These are phyloP conservation scores for Triops cancriformis DNA, from an alignment of 1,140 invertebrate genomes.

Conservation along the genomic window DNA sequence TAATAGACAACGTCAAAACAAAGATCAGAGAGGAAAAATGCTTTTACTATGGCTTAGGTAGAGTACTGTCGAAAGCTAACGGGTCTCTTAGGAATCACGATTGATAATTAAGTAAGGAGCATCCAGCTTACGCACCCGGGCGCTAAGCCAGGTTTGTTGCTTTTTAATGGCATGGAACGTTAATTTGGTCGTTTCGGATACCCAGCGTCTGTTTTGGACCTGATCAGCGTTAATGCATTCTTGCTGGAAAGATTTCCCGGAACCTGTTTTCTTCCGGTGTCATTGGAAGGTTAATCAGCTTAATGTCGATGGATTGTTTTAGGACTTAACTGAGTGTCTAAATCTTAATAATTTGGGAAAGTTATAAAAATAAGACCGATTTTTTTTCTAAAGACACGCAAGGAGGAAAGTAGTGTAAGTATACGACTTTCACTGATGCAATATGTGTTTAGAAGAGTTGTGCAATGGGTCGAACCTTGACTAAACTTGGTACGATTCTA, in stretches of 20 bases:
- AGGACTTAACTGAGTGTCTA: background rate
- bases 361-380: no score
- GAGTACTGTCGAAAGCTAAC: background rate
- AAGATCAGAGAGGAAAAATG: background rate
- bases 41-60: background rate
- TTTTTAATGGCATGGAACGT: background rate
- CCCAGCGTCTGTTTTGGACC: background rate
- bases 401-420: no score
- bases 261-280: background rate
- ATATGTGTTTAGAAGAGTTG: no score
- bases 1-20: background rate
- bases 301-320: background rate
- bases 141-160: background rate
- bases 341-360: background rate
- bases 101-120: background rate
- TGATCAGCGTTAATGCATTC: background rate
- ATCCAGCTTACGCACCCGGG: background rate
- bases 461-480: no score
- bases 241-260: background rate
- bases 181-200: background rate
- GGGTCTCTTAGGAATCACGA: background rate
- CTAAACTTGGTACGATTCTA: no score
- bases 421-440: no score
- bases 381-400: no score
- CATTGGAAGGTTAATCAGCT: background rate